Base-by-base conservation (phyloP, 2,888 invertebrate species). In the Diachrysia chrysitis region DNA sequence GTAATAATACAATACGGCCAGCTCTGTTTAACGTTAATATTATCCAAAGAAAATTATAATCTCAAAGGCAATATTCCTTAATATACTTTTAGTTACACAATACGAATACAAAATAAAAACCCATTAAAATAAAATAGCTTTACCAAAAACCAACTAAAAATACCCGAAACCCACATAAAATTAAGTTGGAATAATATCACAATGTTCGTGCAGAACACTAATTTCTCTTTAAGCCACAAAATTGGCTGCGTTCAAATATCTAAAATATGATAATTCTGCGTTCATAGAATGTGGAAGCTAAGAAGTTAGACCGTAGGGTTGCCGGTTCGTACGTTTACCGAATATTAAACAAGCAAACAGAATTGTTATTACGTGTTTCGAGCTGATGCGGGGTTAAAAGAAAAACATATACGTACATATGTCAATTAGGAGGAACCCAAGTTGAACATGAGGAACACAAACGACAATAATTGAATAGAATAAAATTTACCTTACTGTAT, bases 181-280 rank as follows among this genome's bases (percentile, higher is more conserved):
- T 59, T 62, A 60, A 64, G 14, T 54, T 54, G 14, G 62, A 73
- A 59, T 59, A 72, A 67, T 73, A 78, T 57, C 54, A 54, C 54
- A 55, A 63, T 59, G 59, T 71, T 64, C 63, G 69, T 65, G 69
- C 55, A 56, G 53, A 73, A 66, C 62, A 35, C 64, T 42, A 73
- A 64, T 64, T 73, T 70, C 62, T 68, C 58, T 64, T 69, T 71
- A 68, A 66, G 61, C 71, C 68, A 69, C 66, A 71, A 76, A 77
- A 73, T 79, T 83, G 76, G 74, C 68, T 72, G 73, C 74, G 72
- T 82, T 82, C 76, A 73, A 80, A 83, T 76, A 79, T 67, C 77
- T 79, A 76, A 83, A 83, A 83, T 80, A 81, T 83, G 80, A 81
- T 83, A 83, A 85, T 83, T 83, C 69, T 64, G 67, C 71, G 73